A percentile compares a stretch with the other conserved stretches of the same genome.
phyloP scores from a whole-genome alignment of 1,140 invertebrate genomes.

The Carposina sasakii region DNA sequence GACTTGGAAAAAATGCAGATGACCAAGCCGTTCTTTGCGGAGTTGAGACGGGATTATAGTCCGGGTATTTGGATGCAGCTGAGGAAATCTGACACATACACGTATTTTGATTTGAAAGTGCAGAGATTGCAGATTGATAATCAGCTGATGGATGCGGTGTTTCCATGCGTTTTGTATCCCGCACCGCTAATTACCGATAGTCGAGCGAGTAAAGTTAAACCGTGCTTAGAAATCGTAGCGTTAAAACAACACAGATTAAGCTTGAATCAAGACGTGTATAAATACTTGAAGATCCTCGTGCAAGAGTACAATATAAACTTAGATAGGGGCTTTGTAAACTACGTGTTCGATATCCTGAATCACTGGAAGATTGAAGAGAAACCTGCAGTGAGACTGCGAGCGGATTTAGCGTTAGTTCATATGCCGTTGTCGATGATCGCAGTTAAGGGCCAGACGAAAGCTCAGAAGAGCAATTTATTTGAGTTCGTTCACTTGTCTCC shows the following conservation, averaged over 20 bases:
- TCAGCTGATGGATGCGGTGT: slow-evolving; percentile 83
- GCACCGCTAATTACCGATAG: slow-evolving; percentile 45
- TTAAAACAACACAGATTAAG: slow-evolving; percentile 74
- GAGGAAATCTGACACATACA: slow-evolving; percentile 79
- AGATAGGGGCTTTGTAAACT: slow-evolving; percentile 81
- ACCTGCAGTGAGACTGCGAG: slow-evolving; percentile 69
- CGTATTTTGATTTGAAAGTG: slow-evolving; percentile 79
- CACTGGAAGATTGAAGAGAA: slow-evolving; percentile 73
- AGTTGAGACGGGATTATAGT: slow-evolving; percentile 80
- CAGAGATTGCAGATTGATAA: slow-evolving; percentile 85
- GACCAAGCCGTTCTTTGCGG: slow-evolving; percentile 89
- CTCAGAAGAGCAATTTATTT: slow-evolving; percentile 67
- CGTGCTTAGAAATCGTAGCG: slow-evolving; percentile 79
- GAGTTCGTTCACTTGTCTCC: slow-evolving; percentile 82
- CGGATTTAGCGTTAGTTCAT: slow-evolving; percentile 75
- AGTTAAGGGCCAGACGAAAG: slow-evolving; percentile 49
- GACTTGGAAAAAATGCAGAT: slow-evolving; percentile 90
- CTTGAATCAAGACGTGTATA: slow-evolving; percentile 76
- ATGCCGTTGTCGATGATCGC: slow-evolving; percentile 71
- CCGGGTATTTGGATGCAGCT: slow-evolving; percentile 85
- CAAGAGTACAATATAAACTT: slow-evolving; percentile 83
- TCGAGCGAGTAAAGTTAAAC: slow-evolving; percentile 70
- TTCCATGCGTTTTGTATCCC: slow-evolving; percentile 83
- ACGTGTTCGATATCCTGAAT: slow-evolving; percentile 75
- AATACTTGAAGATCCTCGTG: slow-evolving; percentile 80